Conservation (phyloP, 2,888 invertebrate genomes). For the Lycia hirtaria region DNA sequence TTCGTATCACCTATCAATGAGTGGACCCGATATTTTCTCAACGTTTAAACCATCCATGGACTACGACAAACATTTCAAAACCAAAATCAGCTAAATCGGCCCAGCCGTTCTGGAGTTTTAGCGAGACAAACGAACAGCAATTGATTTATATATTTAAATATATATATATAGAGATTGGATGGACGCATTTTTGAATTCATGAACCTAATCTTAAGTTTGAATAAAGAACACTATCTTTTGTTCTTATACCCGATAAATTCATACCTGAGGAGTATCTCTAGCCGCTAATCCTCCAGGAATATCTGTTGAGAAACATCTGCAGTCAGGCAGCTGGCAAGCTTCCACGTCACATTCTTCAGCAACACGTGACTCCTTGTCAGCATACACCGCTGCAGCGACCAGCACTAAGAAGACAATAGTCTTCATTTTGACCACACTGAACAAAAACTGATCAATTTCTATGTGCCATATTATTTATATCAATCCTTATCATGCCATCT, state of each 20-base stretch:
- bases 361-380: conserved; percentile 42
- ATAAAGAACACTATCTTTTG: no score
- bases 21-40: no score
- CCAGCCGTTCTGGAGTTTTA: no score
- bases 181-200: not conserved
- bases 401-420: conserved; percentile 11
- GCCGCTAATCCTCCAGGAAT: conserved; percentile 76
- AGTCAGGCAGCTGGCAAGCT: conserved; percentile 80
- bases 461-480: not conserved
- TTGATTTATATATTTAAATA: no score
- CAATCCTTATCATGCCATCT: not conserved
- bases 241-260: no score
- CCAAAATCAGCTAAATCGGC: no score
- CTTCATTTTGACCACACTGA: conserved; percentile 6
- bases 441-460: conserved; percentile 1
- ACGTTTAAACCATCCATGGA: no score
- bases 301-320: conserved; percentile 78
- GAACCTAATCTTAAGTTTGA: no score
- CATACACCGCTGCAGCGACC: conserved; percentile 23
- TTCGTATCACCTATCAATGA: no score
- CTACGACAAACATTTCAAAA: no score
- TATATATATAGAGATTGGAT: no score
- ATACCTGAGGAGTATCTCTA: conserved; percentile 82
- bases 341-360: conserved; percentile 63
- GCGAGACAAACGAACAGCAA: no score